phyloP scores from a whole-genome alignment of 2,113 vertebrate species.

The Thamnophis sirtalis region DNA sequence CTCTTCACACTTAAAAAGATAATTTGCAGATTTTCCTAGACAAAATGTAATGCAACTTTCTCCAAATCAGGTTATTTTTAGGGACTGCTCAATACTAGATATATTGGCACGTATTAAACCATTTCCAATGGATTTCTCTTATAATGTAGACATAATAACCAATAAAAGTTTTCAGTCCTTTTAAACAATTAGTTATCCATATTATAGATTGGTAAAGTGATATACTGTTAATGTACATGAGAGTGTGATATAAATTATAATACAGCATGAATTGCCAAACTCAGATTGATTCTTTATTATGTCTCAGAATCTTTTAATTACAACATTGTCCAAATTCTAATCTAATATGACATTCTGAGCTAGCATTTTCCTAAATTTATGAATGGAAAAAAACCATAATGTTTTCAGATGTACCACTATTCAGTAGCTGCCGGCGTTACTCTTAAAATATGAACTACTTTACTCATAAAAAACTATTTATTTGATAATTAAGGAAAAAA shows the following conservation, averaged over 20 bases:
- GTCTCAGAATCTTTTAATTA: constrained; percentile 12
- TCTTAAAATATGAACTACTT: neutral
- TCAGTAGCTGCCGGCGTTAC: neutral
- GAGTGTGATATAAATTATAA: neutral
- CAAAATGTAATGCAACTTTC: constrained; percentile 2
- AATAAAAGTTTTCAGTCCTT: neutral
- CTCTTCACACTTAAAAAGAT: neutral
- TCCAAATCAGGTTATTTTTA: constrained; percentile 4
- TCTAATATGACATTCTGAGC: constrained; percentile 2
- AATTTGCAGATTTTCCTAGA: neutral
- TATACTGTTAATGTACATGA: neutral
- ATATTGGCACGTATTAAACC: neutral
- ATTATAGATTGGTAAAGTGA: neutral
- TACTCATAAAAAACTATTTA: neutral
- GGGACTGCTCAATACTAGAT: neutral
- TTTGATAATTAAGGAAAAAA: no score
- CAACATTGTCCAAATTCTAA: neutral
- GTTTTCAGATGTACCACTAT: constrained; percentile 12
- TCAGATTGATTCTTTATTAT: neutral
- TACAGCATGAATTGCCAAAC: neutral
- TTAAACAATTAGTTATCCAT: constrained; percentile 5
- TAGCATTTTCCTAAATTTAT: constrained; percentile 28
- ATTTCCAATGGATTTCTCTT: neutral
- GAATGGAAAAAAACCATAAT: rapidly evolving
- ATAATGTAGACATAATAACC: neutral